Conservation (phyloP, 2,797 vertebrate species). For the Vireo griseus region DNA sequence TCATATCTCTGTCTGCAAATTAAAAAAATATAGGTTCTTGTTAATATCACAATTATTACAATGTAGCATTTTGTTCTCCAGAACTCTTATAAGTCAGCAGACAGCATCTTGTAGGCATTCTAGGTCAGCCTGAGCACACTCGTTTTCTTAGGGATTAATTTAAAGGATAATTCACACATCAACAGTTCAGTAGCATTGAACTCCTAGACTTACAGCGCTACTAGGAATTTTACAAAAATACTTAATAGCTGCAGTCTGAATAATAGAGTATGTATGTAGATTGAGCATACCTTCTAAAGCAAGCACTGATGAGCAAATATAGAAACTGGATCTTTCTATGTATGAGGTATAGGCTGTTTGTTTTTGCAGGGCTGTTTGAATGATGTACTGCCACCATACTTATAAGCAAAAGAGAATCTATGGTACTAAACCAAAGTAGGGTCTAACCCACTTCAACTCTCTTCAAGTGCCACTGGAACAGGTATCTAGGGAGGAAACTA, state of each 20-base stretch:
- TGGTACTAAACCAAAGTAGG: not conserved
- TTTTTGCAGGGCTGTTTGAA: not conserved
- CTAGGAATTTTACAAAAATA: not conserved
- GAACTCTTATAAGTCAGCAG: not conserved
- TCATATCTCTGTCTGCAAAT: not conserved
- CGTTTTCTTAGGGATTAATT: not conserved
- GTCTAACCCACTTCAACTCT: not conserved
- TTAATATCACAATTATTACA: not conserved
- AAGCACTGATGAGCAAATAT: not conserved
- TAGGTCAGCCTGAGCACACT: not conserved
- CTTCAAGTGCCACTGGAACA: not conserved
- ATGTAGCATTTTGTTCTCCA: not conserved
- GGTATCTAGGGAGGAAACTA: not conserved
- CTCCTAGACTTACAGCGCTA: not conserved
- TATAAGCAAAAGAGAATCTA: not conserved
- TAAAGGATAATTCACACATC: not conserved
- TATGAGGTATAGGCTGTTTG: not conserved
- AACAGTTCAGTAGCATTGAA: not conserved
- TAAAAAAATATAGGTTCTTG: not conserved
- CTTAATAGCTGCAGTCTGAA: not conserved
- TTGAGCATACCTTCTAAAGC: not conserved
- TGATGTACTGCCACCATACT: not conserved
- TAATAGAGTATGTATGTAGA: not conserved
- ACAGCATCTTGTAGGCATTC: not conserved
- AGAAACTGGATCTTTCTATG: not conserved